Base-by-base conservation (phyloP, 1,140 invertebrate genomes). In the Carcinoscorpius rotundicauda region DNA sequence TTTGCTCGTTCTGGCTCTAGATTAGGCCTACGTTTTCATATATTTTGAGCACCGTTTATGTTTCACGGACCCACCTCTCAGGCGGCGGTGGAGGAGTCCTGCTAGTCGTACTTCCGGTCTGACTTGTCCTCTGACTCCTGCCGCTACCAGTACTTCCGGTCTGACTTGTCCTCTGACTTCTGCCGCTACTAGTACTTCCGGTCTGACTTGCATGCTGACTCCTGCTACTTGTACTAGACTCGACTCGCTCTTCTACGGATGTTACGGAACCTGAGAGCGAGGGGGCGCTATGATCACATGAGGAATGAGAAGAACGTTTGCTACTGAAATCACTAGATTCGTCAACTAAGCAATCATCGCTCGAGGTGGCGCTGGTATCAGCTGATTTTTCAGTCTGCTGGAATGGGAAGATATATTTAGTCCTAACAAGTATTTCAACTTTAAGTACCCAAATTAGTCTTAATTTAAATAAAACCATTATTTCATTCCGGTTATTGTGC, bases 291-390 rank as follows among this genome's bases (percentile, higher is more conserved):
- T 65, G 67, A 52, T 68, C 65, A 58, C 62, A 64, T 6, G 67
- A 69, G 49, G 69, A 70, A 11, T 59, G 60, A 52, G 65, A 69
- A 9, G 67, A 70, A 29, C 67, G 62, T 59, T 70, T 70, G 55
- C 67, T 70, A 9, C 57, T 59, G 51, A n/a, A 52, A 53, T 58
- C 60, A 60, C 57, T 57, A 29, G 57, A 56, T 9, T 55, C n/a
- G 52, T 62, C 60, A 29, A 67, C 56, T 4, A 62, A n/a, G 62
- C 50, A 55, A 51, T 62, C 60, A 52, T 67, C 66, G 62, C 62
- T 52, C 9, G 60, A 52, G 63, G 60, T 51, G 63, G 62, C 11
- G 63, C 66, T 9, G 63, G 52, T 11, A 63, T 60, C 5, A 50
- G 50, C 6, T 67, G 66, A 51, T n/a, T 62, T 29, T 29, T 29